Evolutionary conservation across 2,888 invertebrate species (phyloP), one percentile per base, ranked within the genome.

Genomic region (Ypsolopha sequella): DNA sequence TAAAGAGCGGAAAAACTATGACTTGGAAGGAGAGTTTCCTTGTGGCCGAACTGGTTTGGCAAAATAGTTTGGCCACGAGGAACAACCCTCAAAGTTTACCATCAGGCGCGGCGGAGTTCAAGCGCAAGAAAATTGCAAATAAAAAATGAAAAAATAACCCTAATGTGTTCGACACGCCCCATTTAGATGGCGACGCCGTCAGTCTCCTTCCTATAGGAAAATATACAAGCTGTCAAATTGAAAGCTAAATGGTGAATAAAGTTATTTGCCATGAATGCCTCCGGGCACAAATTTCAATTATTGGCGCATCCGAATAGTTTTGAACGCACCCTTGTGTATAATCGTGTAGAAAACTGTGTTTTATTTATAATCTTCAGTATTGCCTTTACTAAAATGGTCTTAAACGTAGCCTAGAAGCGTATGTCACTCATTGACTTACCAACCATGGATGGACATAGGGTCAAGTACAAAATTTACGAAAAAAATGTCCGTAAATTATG

Each of bases 211-310:
- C 73, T 64, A 51, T 61, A 58, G 57, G 66, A 66, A 72, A 74
- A 74, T 73, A 68, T 66, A 71, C 76, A 52, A 69, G 68, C 68
- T 63, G 57, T 62, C 64, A 79, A 78, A 80, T 81, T 80, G 82
- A 70, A 76, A 71, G 82, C 76, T 84, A 82, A 86, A 84, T 76
- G 77, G 69, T 76, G 80, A 77, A 86, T 86, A 79, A 85, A 84
- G 85, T 80, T 84, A 85, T 84, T 84, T 84, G 82, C 81, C 68
- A 81, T 80, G 78, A 84, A 86, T 86, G 86, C 86, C 86, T 86
- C 84, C 77, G 85, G 86, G 86, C 84, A 84, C 84, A 81, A 82
- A 86, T 84, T 85, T 85, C 84, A 86, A 86, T 86, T 84, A 86
- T 86, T 82, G 80, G 68, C 80, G 72, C 85, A 84, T 86, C 84